Evolutionary conservation across 1,140 invertebrate species (phyloP).

Genomic region (Drosophila bifasciata): DNA sequence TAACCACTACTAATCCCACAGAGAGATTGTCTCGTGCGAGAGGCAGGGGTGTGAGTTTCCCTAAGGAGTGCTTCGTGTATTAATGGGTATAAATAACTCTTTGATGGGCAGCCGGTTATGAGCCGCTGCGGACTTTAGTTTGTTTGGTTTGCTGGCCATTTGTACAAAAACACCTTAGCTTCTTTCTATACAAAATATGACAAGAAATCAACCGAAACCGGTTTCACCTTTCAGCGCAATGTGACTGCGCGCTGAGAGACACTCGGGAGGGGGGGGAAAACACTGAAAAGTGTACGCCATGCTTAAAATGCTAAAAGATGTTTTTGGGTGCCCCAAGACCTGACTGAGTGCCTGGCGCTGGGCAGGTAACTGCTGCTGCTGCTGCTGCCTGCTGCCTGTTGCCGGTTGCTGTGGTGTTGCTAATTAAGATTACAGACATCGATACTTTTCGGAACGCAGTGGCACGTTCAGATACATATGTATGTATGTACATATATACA

Average conservation of each 20-base stretch:
- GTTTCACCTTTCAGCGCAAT: slow-evolving; percentile 49
- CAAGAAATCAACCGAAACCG: slow-evolving; percentile 68
- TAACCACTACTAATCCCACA: too few species aligned
- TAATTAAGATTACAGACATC: slow-evolving; percentile 82
- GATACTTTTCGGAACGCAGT: slow-evolving; percentile 76
- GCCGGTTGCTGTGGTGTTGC: slow-evolving; percentile 70
- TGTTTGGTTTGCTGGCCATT: slow-evolving; percentile 74
- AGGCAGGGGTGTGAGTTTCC: slow-evolving; percentile 18
- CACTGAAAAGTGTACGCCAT: slow-evolving; percentile 39
- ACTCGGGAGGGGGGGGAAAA: slow-evolving; percentile 17
- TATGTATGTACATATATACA: slow-evolving; percentile 27
- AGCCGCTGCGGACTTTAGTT: slow-evolving; percentile 52
- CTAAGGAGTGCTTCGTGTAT: slow-evolving; percentile 30
- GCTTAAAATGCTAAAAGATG: slow-evolving; percentile 77
- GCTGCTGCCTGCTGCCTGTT: slow-evolving; percentile 27
- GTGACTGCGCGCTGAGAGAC: slow-evolving; percentile 48
- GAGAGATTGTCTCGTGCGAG: background rate
- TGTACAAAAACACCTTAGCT: slow-evolving; percentile 74
- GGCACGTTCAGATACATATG: slow-evolving; percentile 63
- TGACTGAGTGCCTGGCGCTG: slow-evolving; percentile 40
- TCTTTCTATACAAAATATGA: slow-evolving; percentile 60
- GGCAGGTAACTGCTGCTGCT: slow-evolving; percentile 16
- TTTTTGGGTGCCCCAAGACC: slow-evolving; percentile 45
- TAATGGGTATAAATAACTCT: slow-evolving; percentile 59
- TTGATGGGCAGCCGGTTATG: slow-evolving; percentile 60